Conservation (phyloP, 2,888 invertebrate species). For the Eupithecia abbreviata region DNA sequence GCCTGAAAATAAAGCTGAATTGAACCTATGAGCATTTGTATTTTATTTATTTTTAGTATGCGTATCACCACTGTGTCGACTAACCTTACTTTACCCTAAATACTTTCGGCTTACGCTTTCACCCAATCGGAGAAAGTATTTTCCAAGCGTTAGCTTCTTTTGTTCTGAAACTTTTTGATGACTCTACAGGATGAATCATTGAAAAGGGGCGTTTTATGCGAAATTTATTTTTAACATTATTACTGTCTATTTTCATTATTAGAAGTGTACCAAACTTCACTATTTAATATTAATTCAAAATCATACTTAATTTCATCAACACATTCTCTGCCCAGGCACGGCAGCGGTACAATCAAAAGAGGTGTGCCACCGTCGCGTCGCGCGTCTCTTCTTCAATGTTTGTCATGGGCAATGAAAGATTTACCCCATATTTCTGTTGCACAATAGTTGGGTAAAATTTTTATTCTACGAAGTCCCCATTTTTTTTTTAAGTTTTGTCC, state of each 20-base stretch:
- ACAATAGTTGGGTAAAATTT: not conserved
- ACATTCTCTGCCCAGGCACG: not conserved
- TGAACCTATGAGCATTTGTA: not conserved
- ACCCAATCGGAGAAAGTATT: conserved; percentile 49
- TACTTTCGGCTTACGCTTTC: conserved; percentile 30
- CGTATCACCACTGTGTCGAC: not conserved
- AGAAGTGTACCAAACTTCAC: not conserved
- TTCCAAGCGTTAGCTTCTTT: conserved; percentile 32
- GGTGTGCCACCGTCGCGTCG: not conserved
- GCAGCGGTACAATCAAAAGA: not conserved
- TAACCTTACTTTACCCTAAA: not conserved
- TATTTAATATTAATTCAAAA: not conserved
- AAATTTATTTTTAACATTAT: not conserved
- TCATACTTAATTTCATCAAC: not conserved
- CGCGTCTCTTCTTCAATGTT: not conserved
- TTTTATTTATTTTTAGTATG: not conserved
- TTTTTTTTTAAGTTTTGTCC: not conserved
- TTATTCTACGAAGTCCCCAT: not conserved
- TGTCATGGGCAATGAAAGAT: not conserved
- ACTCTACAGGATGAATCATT: not conserved
- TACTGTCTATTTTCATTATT: not conserved
- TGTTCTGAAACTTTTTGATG: conserved; percentile 1
- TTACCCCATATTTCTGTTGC: not conserved
- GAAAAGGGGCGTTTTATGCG: not conserved
- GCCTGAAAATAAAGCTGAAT: not conserved